Evolutionary conservation across 2,888 invertebrate species (phyloP).

Genomic region (Tubiluchus corallicola): DNA sequence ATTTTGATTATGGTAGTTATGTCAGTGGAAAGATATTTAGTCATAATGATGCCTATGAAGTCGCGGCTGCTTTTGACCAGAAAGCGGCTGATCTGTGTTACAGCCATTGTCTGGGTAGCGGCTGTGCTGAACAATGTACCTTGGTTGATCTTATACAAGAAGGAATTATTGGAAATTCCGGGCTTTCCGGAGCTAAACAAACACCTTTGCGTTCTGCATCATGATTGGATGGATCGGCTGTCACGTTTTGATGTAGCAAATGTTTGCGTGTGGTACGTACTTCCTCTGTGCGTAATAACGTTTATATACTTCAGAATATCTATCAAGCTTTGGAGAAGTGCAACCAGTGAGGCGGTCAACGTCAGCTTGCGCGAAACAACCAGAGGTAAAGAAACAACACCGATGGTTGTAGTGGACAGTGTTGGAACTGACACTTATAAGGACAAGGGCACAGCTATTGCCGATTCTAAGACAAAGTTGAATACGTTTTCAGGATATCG

Average conservation of each 20-base stretch:
- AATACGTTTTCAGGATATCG: background rate
- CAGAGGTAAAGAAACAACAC: background rate
- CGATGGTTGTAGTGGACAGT: background rate
- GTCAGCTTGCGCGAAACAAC: background rate
- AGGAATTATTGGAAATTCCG: background rate
- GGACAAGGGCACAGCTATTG: background rate
- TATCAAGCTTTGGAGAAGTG: conserved; percentile 22
- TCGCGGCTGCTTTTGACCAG: conserved; percentile 19
- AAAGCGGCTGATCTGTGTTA: background rate
- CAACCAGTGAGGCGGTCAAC: background rate
- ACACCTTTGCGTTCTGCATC: background rate
- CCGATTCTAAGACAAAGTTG: background rate
- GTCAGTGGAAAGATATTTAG: conserved; percentile 66
- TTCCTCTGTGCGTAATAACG: conserved; percentile 25
- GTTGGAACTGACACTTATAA: too few relatives aligned
- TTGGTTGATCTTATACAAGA: background rate
- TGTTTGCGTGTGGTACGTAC: conserved; percentile 23
- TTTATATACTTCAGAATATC: conserved; percentile 29
- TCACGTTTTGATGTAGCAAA: conserved; percentile 13
- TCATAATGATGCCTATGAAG: conserved; percentile 32
- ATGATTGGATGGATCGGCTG: conserved; percentile 18
- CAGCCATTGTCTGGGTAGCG: background rate
- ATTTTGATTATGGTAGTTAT: conserved; percentile 56
- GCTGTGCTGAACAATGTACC: conserved; percentile 2
- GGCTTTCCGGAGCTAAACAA: background rate